Base-by-base conservation (phyloP, 2,113 vertebrate species). In the Hippocampus mohnikei region DNA sequence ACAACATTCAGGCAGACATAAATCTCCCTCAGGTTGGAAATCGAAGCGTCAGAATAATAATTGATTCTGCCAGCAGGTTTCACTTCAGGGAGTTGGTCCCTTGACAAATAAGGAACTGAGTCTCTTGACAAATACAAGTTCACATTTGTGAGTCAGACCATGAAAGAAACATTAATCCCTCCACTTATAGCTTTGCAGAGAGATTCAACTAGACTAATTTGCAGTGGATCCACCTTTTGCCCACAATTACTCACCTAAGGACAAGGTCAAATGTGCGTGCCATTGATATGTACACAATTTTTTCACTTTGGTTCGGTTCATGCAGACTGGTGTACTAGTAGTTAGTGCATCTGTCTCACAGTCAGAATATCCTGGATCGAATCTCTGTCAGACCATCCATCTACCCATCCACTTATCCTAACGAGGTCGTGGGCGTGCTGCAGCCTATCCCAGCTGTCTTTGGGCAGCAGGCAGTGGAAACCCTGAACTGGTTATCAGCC, bases 21-120 rank as follows among this genome's bases (percentile, higher is more conserved):
- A 23, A 66, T 62, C 66, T 68, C 25, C 16, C 18, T 52, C 52
- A 53, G 62, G 65, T 56, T 27, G 21, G 37, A 75, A 72, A 74
- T 62, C 3, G 61, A 58, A 76, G 25, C n/a, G 29, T 68, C 3
- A 13, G 23, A 16, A 63, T 52, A 13, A n/a, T 56, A 70, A 71
- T 67, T 71, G 53, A 80, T 74, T 70, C 18, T 69, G 55, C 79
- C 65, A 72, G 60, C 53, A 75, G 65, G 64, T 81, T 78, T 68
- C 40, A 73, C 69, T 74, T 48, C 5, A 40, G 42, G 73, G 66
- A 81, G 61, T n/a, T 75, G 60, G 62, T 72, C 67, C 65, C 66
- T 21, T 58, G 37, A 70, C 40, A 42, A 66, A 68, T 80, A 40
- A 59, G 27, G 37, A 53, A 67, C 67, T 23, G 55, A 74, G 42